A percentile compares a stretch with the other conserved stretches of the same genome.
Evolutionary conservation across 1,140 invertebrate genomes (phyloP).

Genomic region (Brachionus plicatilis): DNA sequence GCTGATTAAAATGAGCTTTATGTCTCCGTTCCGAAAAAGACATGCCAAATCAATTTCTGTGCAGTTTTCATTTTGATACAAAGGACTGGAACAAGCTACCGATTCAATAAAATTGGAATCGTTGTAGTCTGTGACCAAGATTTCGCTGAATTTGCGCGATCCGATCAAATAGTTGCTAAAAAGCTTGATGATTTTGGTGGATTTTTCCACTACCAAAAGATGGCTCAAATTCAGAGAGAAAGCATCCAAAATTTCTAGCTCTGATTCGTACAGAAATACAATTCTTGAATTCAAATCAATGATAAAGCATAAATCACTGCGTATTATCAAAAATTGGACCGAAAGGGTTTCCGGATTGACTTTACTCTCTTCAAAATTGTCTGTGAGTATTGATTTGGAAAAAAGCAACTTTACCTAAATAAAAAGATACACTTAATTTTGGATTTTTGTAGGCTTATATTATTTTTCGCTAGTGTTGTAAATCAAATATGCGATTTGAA

Average conservation of each 20-base stretch:
- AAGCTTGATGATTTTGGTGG: background rate
- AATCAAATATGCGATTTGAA: no score
- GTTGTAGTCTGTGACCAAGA: background rate
- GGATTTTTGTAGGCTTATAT: background rate
- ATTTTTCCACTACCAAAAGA: background rate
- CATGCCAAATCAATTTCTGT: background rate
- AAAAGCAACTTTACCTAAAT: background rate
- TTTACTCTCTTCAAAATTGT: background rate
- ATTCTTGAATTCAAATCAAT: background rate
- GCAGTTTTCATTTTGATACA: background rate
- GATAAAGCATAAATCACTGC: background rate
- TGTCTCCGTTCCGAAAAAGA: background rate
- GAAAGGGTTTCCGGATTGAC: background rate
- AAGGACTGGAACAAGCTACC: background rate
- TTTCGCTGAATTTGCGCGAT: background rate
- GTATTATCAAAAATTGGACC: background rate
- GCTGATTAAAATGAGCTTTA: background rate
- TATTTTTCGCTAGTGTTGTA: no score
- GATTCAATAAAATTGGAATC: background rate
- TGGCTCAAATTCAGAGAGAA: background rate
- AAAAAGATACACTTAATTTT: background rate
- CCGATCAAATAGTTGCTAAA: background rate
- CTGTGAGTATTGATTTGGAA: background rate
- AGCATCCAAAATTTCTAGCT: background rate
- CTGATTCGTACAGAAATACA: background rate